A percentile compares a stretch with the other conserved stretches of the same genome.
Conservation (phyloP, 2,113 vertebrate genomes). For the Tympanuchus pallidicinctus region DNA sequence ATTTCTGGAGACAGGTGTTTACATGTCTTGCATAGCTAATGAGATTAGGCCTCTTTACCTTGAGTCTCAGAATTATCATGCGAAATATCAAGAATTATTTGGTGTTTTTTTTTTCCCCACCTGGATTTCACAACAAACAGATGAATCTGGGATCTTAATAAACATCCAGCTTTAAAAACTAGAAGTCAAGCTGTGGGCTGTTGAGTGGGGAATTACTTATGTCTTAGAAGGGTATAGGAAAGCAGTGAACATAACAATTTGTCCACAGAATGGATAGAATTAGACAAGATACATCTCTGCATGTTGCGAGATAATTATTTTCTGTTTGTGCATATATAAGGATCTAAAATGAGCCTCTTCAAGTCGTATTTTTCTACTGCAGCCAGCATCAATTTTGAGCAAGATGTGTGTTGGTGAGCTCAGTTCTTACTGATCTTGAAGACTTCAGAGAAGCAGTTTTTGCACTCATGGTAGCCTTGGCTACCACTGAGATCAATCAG, state of each 20-base stretch:
- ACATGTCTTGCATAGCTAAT: neutral
- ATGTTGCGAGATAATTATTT: neutral
- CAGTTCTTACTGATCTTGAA: neutral
- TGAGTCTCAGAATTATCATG: neutral
- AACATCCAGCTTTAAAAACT: neutral
- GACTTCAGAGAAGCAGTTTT: neutral
- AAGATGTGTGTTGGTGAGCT: neutral
- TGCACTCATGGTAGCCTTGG: neutral
- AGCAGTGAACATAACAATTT: neutral
- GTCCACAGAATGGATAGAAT: neutral
- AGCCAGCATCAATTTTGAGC: neutral
- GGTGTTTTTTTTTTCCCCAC: neutral
- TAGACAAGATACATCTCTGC: neutral
- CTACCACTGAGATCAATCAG: neutral
- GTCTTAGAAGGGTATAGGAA: neutral
- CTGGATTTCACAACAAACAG: neutral
- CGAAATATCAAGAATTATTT: slow-evolving; percentile 7
- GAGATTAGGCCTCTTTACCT: neutral
- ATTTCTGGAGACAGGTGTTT: neutral
- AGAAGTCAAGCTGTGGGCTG: neutral
- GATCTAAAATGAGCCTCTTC: neutral
- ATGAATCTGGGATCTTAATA: neutral
- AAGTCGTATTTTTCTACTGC: neutral
- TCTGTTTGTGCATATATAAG: neutral
- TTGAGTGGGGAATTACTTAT: neutral